Conservation (phyloP, 2,888 invertebrate species). For the Bembecia ichneumoniformis region DNA sequence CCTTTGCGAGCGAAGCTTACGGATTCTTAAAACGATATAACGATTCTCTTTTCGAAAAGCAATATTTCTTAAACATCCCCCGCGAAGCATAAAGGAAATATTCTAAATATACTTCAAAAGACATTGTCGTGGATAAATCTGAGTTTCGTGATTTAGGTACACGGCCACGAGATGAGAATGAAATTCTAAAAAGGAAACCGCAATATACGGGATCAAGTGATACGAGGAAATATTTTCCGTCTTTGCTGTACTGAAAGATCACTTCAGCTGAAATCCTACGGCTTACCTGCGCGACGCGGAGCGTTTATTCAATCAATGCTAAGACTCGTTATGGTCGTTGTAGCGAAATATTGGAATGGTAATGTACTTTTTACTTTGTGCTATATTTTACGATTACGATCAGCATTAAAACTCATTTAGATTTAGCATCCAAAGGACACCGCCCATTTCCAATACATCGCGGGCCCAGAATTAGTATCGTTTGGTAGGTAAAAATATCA, state of each 20-base stretch:
- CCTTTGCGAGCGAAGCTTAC: too few relatives aligned
- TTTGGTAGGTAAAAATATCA: too few relatives aligned
- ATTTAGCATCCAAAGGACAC: too few relatives aligned
- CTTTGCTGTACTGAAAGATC: background rate
- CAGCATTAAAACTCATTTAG: too few relatives aligned
- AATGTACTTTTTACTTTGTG: too few relatives aligned
- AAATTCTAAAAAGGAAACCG: constrained; percentile 7
- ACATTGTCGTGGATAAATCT: constrained; percentile 22
- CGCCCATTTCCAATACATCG: too few relatives aligned
- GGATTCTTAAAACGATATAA: too few relatives aligned
- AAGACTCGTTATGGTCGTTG: too few relatives aligned
- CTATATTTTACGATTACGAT: too few relatives aligned
- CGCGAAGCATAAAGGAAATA: background rate
- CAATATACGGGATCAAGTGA: background rate
- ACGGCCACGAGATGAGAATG: constrained; percentile 18
- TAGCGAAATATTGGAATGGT: too few relatives aligned
- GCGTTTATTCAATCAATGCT: background rate
- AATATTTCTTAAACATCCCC: background rate
- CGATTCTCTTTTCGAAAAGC: background rate
- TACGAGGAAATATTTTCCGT: background rate
- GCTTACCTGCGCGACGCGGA: background rate
- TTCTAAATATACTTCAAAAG: constrained; percentile 23
- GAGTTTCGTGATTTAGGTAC: constrained; percentile 18
- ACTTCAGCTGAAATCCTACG: background rate
- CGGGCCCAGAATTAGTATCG: too few relatives aligned